phyloP scores from a whole-genome alignment of 2,113 vertebrate species.

The Gavia stellata region DNA sequence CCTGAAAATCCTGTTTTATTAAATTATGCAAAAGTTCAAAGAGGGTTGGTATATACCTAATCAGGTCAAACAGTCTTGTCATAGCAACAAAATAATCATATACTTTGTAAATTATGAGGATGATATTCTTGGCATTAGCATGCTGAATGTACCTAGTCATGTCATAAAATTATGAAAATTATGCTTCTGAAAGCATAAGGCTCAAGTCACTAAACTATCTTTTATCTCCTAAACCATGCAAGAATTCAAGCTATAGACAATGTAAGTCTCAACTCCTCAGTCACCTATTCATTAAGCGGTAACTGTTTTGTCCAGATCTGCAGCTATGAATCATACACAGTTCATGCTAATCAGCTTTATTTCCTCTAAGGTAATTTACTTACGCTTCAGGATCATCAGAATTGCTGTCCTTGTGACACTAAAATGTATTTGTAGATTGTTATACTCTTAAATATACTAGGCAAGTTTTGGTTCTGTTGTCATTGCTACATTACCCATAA shows the following conservation, averaged over 20 bases:
- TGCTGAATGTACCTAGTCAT: background rate
- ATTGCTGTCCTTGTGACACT: background rate
- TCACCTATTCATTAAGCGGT: background rate
- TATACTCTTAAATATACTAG: background rate
- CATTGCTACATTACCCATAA: background rate
- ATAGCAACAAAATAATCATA: background rate
- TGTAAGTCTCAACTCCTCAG: background rate
- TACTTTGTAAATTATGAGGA: background rate
- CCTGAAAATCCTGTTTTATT: background rate
- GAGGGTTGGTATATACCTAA: background rate
- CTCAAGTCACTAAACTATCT: background rate
- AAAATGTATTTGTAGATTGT: background rate
- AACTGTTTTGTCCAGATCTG: conserved; percentile 4
- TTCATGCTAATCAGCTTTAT: background rate
- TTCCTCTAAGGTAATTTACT: conserved; percentile 13
- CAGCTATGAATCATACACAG: background rate
- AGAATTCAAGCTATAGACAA: background rate
- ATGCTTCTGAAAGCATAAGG: background rate
- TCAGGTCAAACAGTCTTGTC: background rate
- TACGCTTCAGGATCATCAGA: background rate
- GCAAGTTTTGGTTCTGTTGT: background rate
- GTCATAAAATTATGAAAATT: background rate
- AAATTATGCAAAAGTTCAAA: background rate
- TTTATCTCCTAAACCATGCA: background rate
- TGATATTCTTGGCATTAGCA: background rate